These are phyloP conservation scores for Mormoops blainvillei DNA, from an alignment of 2,113 vertebrate genomes.

Conservation along the genomic window DNA sequence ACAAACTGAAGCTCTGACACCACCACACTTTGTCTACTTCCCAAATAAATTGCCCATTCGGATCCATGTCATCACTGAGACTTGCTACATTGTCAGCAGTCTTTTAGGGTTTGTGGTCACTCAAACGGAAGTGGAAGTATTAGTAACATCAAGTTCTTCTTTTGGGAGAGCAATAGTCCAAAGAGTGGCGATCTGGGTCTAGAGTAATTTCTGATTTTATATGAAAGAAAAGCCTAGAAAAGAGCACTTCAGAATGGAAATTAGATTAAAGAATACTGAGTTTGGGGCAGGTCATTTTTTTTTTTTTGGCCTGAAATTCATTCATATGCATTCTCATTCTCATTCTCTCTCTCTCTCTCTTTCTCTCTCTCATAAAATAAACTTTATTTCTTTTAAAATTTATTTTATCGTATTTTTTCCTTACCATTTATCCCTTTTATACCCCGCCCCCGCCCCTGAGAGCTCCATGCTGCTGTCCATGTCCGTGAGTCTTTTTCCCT, in stretches of 20 bases:
- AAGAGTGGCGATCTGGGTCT: neutral
- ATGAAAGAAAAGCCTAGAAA: neutral
- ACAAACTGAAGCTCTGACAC: neutral
- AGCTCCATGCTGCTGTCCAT: too few relatives aligned
- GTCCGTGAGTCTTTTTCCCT: too few relatives aligned
- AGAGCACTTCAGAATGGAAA: neutral
- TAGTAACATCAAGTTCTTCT: neutral
- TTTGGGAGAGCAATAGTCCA: neutral
- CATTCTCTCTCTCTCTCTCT: too few relatives aligned
- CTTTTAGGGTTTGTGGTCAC: neutral
- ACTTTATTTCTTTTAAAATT: too few relatives aligned
- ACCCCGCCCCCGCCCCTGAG: too few relatives aligned
- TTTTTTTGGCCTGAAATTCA: neutral
- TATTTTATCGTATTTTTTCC: too few relatives aligned
- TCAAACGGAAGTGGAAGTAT: neutral
- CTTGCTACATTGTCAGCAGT: neutral
- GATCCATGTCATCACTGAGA: neutral
- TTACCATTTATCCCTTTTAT: too few relatives aligned
- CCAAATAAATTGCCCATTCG: neutral
- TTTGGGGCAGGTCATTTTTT: neutral
- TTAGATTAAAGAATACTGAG: neutral
- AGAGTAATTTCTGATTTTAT: neutral
- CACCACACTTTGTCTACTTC: neutral
- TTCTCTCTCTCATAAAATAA: too few relatives aligned
- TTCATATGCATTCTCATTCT: too few relatives aligned